phyloP scores from a whole-genome alignment of 2,888 invertebrate species.

The Andricus curvator region DNA sequence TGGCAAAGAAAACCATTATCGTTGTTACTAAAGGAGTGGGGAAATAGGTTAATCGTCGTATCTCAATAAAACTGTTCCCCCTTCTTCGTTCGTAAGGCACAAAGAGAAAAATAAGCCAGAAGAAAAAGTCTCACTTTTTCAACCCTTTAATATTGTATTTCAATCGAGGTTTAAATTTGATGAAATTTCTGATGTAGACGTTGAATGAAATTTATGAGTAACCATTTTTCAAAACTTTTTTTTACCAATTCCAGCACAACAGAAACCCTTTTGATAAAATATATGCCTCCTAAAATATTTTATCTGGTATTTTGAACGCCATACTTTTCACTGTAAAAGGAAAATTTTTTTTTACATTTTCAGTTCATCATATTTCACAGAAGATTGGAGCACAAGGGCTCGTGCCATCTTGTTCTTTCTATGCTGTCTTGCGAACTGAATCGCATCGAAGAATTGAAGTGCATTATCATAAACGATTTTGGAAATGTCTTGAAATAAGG shows the following conservation, averaged over 20 bases:
- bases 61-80: conserved; percentile 5
- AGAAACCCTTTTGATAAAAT: too few relatives aligned
- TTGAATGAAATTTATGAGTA: too few relatives aligned
- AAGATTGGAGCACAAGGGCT: conserved; percentile 31
- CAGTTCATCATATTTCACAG: conserved; percentile 16
- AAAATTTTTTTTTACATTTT: background rate
- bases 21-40: conserved; percentile 16
- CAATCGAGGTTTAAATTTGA: too few relatives aligned
- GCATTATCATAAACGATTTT: conserved; percentile 26
- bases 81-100: too few relatives aligned
- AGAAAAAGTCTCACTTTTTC: background rate
- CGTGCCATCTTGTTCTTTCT: conserved; percentile 12
- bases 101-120: too few relatives aligned
- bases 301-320: too few relatives aligned
- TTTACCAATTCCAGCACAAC: too few relatives aligned
- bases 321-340: too few relatives aligned
- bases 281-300: too few relatives aligned
- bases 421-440: background rate
- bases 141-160: too few relatives aligned
- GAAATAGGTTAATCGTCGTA: conserved; percentile 29
- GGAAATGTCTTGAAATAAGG: conserved; percentile 30
- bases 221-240: too few relatives aligned
- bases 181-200: too few relatives aligned
- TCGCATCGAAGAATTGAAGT: background rate
- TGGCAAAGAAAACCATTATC: conserved; percentile 24